Conservation (phyloP, 2,888 invertebrate species). For the Charanyca ferruginea region DNA sequence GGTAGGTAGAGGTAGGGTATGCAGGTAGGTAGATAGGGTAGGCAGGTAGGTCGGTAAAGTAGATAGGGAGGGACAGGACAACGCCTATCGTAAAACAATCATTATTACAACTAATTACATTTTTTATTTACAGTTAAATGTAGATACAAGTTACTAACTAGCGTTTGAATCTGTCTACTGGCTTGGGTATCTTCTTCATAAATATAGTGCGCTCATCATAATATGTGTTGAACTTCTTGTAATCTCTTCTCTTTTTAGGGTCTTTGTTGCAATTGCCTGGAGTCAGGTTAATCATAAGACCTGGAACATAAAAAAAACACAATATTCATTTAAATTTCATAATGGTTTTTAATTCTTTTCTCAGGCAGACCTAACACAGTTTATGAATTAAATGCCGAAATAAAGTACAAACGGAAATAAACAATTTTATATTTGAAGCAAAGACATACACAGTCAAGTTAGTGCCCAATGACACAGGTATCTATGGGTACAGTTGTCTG, state of each 20-base stretch:
- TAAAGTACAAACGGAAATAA: too few species aligned
- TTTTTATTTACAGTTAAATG: constrained; percentile 37
- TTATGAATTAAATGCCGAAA: too few species aligned
- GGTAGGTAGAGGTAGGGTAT: too few species aligned
- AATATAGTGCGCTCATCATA: constrained; percentile 95
- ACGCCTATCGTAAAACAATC: background rate
- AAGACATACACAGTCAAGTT: too few species aligned
- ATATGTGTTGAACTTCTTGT: constrained; percentile 96
- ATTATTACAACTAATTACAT: constrained; percentile 41
- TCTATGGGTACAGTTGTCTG: too few species aligned
- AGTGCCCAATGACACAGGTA: too few species aligned
- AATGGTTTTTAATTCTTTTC: too few species aligned
- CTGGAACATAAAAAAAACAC: constrained; percentile 81
- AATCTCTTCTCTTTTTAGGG: constrained; percentile 92
- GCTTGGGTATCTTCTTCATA: constrained; percentile 81
- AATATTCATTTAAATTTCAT: background rate
- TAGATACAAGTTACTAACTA: constrained; percentile 58
- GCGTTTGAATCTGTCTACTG: constrained; percentile 81
- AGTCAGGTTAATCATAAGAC: constrained; percentile 94
- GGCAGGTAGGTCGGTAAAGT: too few species aligned
- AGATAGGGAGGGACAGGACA: too few species aligned
- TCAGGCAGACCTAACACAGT: too few species aligned
- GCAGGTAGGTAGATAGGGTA: too few species aligned
- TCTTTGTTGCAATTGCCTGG: constrained; percentile 93
- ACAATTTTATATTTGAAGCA: too few species aligned